These are phyloP conservation scores for Saccopteryx leptura DNA, from an alignment of 2,113 vertebrate species.

Conservation along the genomic window DNA sequence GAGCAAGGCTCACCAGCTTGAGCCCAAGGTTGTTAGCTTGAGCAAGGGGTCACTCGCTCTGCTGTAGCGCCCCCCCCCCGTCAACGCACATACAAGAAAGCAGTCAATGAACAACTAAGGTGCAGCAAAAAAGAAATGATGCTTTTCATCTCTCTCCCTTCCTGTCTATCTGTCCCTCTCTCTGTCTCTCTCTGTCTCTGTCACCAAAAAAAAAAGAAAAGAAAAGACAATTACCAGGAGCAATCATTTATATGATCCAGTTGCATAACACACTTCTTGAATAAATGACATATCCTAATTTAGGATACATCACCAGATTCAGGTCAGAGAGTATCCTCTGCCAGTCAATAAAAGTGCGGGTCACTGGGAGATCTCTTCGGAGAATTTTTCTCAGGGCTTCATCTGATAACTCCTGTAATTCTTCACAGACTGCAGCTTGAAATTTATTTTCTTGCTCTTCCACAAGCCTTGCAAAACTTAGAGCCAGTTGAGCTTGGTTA, in stretches of 20 bases:
- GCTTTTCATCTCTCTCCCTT: too few relatives aligned
- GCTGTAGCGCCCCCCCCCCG: too few relatives aligned
- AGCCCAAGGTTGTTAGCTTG: too few relatives aligned
- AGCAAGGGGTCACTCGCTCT: too few relatives aligned
- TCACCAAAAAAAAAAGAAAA: too few relatives aligned
- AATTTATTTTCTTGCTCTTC: conserved; percentile 85
- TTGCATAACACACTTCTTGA: conserved; percentile 82
- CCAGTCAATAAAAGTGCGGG: conserved; percentile 77
- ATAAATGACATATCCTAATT: conserved; percentile 81
- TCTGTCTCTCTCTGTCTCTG: too few relatives aligned
- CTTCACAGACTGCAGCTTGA: conserved; percentile 81
- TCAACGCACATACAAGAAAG: too few relatives aligned
- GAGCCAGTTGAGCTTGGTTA: conserved; percentile 84
- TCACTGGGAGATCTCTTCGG: conserved; percentile 83
- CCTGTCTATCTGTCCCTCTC: too few relatives aligned
- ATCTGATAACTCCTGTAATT: conserved; percentile 82
- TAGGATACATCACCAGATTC: conserved; percentile 84
- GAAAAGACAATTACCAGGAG: conserved; percentile 22
- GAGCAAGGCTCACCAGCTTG: too few relatives aligned
- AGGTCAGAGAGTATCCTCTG: conserved; percentile 80
- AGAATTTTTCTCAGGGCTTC: conserved; percentile 69
- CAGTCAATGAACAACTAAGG: too few relatives aligned
- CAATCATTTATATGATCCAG: conserved; percentile 82
- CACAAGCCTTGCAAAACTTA: conserved; percentile 82
- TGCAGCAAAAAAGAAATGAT: too few relatives aligned